phyloP scores from a whole-genome alignment of 2,113 vertebrate genomes.

The Naja naja region DNA sequence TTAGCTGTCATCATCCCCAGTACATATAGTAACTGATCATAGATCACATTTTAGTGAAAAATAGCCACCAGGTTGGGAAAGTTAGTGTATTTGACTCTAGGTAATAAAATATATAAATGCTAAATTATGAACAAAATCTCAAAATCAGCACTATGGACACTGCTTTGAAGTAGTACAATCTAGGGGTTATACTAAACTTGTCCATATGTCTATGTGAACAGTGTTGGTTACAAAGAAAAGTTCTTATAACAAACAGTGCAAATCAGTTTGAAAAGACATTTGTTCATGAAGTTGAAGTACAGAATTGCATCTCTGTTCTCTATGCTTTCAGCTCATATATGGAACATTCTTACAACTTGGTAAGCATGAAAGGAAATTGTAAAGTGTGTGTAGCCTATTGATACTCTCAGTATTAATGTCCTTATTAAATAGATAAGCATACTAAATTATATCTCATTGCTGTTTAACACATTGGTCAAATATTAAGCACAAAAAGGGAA shows the following conservation, averaged over 20 bases:
- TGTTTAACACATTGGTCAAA: not conserved
- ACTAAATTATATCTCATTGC: not conserved
- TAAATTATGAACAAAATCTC: not conserved
- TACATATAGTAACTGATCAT: not conserved
- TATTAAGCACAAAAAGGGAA: not conserved
- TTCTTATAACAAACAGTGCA: not conserved
- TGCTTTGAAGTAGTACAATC: not conserved
- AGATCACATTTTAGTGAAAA: not conserved
- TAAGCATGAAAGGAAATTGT: not conserved
- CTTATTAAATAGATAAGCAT: not conserved
- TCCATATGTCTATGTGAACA: not conserved
- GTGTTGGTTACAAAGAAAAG: not conserved
- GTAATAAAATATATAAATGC: not conserved
- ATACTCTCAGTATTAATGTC: not conserved
- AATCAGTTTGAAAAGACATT: not conserved
- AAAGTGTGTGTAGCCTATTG: not conserved
- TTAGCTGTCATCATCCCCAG: not conserved
- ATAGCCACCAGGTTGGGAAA: not conserved
- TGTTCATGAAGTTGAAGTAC: not conserved
- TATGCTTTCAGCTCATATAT: not conserved
- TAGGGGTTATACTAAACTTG: not conserved
- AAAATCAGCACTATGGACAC: not conserved
- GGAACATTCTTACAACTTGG: not conserved
- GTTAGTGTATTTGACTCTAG: not conserved
- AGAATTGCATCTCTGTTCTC: not conserved